These are phyloP conservation scores for Mus pahari DNA, from an alignment of 2,113 vertebrate genomes.

Conservation along the genomic window DNA sequence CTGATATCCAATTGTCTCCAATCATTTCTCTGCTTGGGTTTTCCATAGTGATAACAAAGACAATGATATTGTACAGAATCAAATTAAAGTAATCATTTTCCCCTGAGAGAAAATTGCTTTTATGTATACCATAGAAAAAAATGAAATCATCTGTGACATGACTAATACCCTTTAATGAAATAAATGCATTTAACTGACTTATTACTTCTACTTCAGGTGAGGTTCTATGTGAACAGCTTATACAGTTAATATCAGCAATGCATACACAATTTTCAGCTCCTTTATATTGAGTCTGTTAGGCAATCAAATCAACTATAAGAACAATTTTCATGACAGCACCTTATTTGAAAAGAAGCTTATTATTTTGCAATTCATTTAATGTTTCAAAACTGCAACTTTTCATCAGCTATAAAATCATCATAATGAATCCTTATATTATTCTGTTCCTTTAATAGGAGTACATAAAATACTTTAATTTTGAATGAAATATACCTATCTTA, in stretches of 20 bases:
- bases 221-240: constrained; percentile 72
- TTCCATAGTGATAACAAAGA: constrained; percentile 76
- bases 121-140: constrained; percentile 82
- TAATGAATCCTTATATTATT: constrained; percentile 65
- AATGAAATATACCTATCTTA: constrained; percentile 72
- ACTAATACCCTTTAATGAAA: constrained; percentile 81
- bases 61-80: constrained; percentile 76
- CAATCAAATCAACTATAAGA: constrained; percentile 81
- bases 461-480: constrained; percentile 81
- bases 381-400: constrained; percentile 77
- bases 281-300: constrained; percentile 78
- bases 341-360: constrained; percentile 81
- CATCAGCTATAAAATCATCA: constrained; percentile 69
- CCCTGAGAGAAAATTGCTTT: constrained; percentile 80
- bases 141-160: constrained; percentile 82
- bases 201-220: constrained; percentile 82
- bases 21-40: constrained; percentile 71
- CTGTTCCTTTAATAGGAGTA: constrained; percentile 76
- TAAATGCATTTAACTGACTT: constrained; percentile 82
- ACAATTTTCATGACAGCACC: constrained; percentile 75
- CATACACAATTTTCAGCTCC: constrained; percentile 81
- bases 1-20: constrained; percentile 75
- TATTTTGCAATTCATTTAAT: constrained; percentile 76
- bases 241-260: constrained; percentile 77
- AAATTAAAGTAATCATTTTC: constrained; percentile 81